Conservation (phyloP, 2,797 vertebrate genomes). For the Iguana delicatissima region DNA sequence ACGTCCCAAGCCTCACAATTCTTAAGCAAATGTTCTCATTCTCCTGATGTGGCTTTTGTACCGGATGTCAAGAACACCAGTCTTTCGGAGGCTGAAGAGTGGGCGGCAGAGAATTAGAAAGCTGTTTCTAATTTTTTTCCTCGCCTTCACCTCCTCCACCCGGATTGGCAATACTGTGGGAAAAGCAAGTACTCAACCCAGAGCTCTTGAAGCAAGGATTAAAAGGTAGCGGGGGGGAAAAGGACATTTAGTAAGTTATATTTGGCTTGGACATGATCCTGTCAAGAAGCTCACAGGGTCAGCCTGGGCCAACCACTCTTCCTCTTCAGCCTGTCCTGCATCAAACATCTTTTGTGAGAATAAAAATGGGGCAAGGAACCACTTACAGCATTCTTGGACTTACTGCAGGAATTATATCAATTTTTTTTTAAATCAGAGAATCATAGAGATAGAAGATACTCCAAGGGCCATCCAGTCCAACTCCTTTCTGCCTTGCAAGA, state of each 20-base stretch:
- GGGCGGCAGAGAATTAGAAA: constrained; percentile 31
- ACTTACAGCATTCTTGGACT: no score
- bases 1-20: background rate
- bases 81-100: constrained; percentile 14
- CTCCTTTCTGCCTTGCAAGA: no score
- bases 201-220: background rate
- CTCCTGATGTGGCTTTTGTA: constrained; percentile 20
- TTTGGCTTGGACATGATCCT: background rate
- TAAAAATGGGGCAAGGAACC: background rate
- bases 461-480: no score
- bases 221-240: background rate
- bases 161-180: background rate
- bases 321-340: background rate
- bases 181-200: background rate
- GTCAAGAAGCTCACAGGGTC: no score
- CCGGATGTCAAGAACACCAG: constrained; percentile 11
- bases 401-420: no score
- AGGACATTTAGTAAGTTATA: background rate
- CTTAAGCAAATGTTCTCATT: constrained; percentile 19
- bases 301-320: background rate
- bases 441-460: no score
- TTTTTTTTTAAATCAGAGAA: no score
- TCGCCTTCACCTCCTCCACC: background rate
- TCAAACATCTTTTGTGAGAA: background rate
- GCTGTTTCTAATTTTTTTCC: background rate